Percentiles rank a stretch among this genome's conserved stretches.
phyloP scores from a whole-genome alignment of 2,113 vertebrate species.

The Equus przewalskii region DNA sequence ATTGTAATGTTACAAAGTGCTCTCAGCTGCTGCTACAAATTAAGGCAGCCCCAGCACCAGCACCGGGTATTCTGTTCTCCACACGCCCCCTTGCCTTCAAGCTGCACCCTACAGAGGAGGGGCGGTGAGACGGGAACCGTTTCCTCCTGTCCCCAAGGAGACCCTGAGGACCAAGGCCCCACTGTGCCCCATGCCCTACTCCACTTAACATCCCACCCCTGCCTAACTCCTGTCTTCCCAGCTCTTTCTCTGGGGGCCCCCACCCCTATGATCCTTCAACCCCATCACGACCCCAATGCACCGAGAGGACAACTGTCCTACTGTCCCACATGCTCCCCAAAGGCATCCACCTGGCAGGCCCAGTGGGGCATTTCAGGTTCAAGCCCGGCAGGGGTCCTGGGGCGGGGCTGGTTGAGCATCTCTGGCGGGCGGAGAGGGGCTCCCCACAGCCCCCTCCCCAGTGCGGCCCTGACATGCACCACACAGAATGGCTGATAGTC shows the following conservation, averaged over 20 bases:
- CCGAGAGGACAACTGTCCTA: background rate
- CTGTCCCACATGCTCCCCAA: background rate
- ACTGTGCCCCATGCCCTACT: background rate
- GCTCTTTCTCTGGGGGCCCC: background rate
- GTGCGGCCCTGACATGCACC: background rate
- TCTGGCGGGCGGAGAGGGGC: fast-evolving
- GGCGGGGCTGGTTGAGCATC: background rate
- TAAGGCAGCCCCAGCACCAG: fast-evolving
- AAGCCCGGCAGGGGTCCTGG: background rate
- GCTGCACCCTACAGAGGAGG: fast-evolving
- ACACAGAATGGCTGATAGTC: too few relatives aligned
- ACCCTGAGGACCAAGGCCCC: background rate
- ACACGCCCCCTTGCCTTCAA: fast-evolving
- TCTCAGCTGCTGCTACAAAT: background rate
- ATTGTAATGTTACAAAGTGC: fast-evolving
- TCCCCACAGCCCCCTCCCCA: background rate
- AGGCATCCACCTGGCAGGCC: background rate
- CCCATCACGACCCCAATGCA: background rate
- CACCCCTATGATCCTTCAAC: background rate
- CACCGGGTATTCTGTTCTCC: fast-evolving
- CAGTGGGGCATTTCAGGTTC: fast-evolving
- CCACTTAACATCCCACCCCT: background rate
- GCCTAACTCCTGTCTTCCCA: background rate
- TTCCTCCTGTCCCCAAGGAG: background rate
- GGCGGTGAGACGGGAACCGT: fast-evolving